These are phyloP conservation scores for Notothenia coriiceps DNA, from an alignment of 2,113 vertebrate species.

Conservation along the genomic window DNA sequence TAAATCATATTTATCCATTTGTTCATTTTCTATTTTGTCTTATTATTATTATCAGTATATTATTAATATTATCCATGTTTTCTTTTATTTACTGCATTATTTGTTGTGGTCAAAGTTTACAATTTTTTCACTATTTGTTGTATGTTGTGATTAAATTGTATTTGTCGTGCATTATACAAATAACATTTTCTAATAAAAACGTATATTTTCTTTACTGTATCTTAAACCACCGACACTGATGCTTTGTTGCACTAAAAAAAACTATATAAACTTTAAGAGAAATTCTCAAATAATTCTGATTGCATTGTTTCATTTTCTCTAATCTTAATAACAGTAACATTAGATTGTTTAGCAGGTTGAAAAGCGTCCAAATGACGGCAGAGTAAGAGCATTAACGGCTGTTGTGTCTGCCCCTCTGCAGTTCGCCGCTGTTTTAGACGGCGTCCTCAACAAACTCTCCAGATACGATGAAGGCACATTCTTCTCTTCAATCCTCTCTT, in stretches of 20 bases:
- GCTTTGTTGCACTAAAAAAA: no score
- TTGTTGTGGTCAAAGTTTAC: background rate
- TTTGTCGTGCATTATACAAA: background rate
- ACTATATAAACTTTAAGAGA: no score
- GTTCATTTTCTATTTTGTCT: no score
- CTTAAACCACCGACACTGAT: background rate
- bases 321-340: background rate
- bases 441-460: constrained; percentile 93
- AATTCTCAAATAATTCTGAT: no score
- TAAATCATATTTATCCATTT: no score
- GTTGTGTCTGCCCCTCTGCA: constrained; percentile 57
- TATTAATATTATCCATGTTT: no score
- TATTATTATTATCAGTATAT: no score
- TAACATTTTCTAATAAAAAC: no score
- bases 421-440: constrained; percentile 92
- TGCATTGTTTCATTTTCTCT: no score
- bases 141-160: background rate
- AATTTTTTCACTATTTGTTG: no score
- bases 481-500: constrained; percentile 96
- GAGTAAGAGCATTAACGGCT: background rate
- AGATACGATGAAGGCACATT: constrained; percentile 98
- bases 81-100: no score
- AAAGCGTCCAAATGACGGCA: background rate
- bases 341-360: background rate
- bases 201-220: no score